Base-by-base conservation (phyloP, 2,797 vertebrate species). In the Austrolebias charrua region DNA sequence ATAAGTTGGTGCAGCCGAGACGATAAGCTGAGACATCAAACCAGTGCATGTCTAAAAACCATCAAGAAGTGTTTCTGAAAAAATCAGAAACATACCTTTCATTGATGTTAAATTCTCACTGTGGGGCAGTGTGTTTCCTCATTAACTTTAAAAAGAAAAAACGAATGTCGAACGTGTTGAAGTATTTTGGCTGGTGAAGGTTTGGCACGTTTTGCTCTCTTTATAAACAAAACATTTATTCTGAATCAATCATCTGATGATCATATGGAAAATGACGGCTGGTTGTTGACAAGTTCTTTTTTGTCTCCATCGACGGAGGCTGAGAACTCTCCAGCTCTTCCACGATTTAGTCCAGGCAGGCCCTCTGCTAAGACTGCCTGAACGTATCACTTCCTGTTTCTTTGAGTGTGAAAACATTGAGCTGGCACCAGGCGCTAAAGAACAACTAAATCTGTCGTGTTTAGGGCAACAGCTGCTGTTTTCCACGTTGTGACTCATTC, bases 391-490 rank as follows among this genome's bases (percentile, higher is more conserved):
- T 73, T 79, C 67, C 69, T 81, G 66, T 61, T 49, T 72, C 45
- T 66, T 77, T 83, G 79, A 7, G 77, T 69, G 56, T 80, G 63
- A 60, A 75, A 75, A 63, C 58, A 69, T 59, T 56, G 61, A 78
- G 67, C 75, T 75, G 76, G 77, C 75, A 78, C 49, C 60, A 76
- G 78, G 73, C 84, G 73, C 70, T 71, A 18, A 16, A 69, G 16
- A 79, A 55, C 44, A 51, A 52, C 79, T 82, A 79, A 83, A 86
- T 83, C 83, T 83, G 75, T 77, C 80, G 79, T 81, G 80, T 81
- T 78, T 76, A 75, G 61, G 20, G 31, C 63, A 69, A 28, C 67
- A 54, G 31, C 10, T 28, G 1, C 51, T 67, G 66, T 73, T 44
- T 81, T 83, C 79, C 82, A 64, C 31, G 46, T 58, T 52, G 61